Evolutionary conservation across 2,888 invertebrate genomes (phyloP).

Genomic region (Eupithecia subfuscata): DNA sequence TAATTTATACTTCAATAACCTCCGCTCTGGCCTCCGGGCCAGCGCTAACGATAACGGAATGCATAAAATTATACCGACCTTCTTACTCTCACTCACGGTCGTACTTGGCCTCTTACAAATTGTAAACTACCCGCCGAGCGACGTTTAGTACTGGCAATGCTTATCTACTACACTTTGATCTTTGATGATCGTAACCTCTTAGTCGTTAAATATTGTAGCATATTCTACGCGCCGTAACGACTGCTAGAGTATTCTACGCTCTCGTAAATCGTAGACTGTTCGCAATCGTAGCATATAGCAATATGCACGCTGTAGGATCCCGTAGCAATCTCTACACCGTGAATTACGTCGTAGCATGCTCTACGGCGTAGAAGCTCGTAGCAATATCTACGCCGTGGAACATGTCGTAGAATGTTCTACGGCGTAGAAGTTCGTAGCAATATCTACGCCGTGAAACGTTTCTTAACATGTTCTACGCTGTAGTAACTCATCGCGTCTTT

Average conservation of each 20-base stretch:
- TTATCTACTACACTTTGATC: neutral
- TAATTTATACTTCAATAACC: slow-evolving; percentile 37
- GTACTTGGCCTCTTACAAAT: slow-evolving; percentile 21
- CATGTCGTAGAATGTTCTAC: neutral
- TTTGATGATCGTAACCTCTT: slow-evolving; percentile 5
- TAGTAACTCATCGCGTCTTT: neutral
- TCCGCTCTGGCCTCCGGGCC: slow-evolving; percentile 10
- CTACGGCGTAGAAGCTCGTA: neutral
- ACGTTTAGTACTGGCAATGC: neutral
- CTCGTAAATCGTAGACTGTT: neutral
- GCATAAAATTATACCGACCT: slow-evolving; percentile 32
- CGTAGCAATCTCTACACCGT: neutral
- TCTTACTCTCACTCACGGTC: slow-evolving; percentile 17
- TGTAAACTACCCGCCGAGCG: slow-evolving; percentile 11
- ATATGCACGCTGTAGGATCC: neutral
- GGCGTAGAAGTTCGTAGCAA: neutral
- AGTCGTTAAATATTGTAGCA: slow-evolving; percentile 8
- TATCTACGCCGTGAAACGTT: slow-evolving; percentile 1
- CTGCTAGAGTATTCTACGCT: slow-evolving; percentile 7
- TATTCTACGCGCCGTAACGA: slow-evolving; percentile 7
- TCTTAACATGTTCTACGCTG: neutral
- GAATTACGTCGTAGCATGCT: neutral
- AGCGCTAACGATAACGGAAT: slow-evolving; percentile 29
- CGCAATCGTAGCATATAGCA: neutral
- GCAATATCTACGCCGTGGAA: slow-evolving; percentile 4